Percentiles rank a stretch among this genome's conserved stretches.
Evolutionary conservation across 2,113 vertebrate species (phyloP).

Genomic region (Oncorhynchus masou): DNA sequence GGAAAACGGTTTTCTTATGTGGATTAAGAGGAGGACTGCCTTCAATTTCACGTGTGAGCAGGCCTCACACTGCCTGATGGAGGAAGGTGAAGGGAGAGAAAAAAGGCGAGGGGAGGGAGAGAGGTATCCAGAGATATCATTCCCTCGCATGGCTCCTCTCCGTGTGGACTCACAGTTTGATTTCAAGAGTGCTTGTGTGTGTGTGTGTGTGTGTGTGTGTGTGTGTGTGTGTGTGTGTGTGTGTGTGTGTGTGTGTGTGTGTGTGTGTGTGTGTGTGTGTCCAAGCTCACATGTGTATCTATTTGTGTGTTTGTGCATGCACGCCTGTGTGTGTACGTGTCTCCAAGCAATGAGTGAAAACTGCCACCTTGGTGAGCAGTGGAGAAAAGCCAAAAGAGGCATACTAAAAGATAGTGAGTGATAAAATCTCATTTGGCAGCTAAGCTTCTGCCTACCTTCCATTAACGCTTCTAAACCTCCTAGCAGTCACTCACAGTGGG

Average conservation of each 20-base stretch:
- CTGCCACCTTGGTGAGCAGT: slow-evolving; percentile 45
- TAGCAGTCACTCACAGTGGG: slow-evolving; percentile 67
- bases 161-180: slow-evolving; percentile 43
- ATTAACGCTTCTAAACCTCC: slow-evolving; percentile 71
- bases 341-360: slow-evolving; percentile 70
- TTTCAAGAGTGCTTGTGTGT: slow-evolving; percentile 34
- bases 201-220: slow-evolving; percentile 27
- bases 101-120: slow-evolving; percentile 11
- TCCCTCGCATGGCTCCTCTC: slow-evolving; percentile 40
- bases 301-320: too few relatives aligned
- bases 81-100: slow-evolving; percentile 28
- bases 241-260: too few relatives aligned
- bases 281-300: too few relatives aligned
- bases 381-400: slow-evolving; percentile 56
- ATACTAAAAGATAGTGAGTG: slow-evolving; percentile 68
- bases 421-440: slow-evolving; percentile 72
- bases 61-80: slow-evolving; percentile 48
- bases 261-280: too few relatives aligned
- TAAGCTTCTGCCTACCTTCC: slow-evolving; percentile 71
- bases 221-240: slow-evolving; percentile 21
- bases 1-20: slow-evolving; percentile 7
- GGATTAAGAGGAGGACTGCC: slow-evolving; percentile 70
- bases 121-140: slow-evolving; percentile 44
- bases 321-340: slow-evolving; percentile 11
- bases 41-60: slow-evolving; percentile 80